These are phyloP conservation scores for Eristalis intricaria DNA, from an alignment of 2,888 invertebrate species.

Conservation along the genomic window DNA sequence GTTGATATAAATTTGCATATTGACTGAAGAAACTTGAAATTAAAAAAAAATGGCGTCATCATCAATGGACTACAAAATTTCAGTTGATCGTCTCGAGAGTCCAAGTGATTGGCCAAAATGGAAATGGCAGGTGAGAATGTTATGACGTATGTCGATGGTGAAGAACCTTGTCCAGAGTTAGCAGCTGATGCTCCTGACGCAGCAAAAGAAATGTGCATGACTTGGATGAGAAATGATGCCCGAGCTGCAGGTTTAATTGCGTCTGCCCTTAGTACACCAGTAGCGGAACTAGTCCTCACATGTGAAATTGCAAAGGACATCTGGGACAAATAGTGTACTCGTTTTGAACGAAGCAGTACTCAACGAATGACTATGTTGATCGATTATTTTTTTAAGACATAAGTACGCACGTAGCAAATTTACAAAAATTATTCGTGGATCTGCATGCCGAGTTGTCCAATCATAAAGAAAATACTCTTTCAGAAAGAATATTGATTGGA, in stretches of 20 bases:
- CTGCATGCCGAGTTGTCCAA: neutral
- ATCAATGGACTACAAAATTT: too few relatives aligned
- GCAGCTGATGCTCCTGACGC: neutral
- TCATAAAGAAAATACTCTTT: too few relatives aligned
- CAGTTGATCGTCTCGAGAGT: conserved; percentile 8
- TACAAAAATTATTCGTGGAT: conserved; percentile 19
- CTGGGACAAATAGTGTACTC: neutral
- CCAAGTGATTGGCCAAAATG: conserved; percentile 26
- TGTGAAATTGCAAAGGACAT: conserved; percentile 2
- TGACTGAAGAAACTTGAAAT: too few relatives aligned
- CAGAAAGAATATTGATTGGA: too few relatives aligned
- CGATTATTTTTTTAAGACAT: conserved; percentile 5
- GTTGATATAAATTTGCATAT: too few relatives aligned
- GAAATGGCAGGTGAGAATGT: too few relatives aligned
- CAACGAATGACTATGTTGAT: conserved; percentile 16
- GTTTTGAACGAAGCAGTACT: conserved; percentile 22
- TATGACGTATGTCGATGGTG: conserved; percentile 20
- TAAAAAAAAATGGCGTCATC: too few relatives aligned
- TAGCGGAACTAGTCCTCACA: conserved; percentile 25
- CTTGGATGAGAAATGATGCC: conserved; percentile 18
- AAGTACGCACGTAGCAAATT: conserved; percentile 17
- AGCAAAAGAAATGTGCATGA: neutral
- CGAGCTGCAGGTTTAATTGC: conserved; percentile 23
- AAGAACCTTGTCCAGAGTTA: neutral
- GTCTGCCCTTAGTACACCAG: conserved; percentile 11